A percentile compares a stretch with the other conserved stretches of the same genome.
These are phyloP conservation scores for Sialis lutaria DNA, from an alignment of 2,888 invertebrate genomes.

Conservation along the genomic window DNA sequence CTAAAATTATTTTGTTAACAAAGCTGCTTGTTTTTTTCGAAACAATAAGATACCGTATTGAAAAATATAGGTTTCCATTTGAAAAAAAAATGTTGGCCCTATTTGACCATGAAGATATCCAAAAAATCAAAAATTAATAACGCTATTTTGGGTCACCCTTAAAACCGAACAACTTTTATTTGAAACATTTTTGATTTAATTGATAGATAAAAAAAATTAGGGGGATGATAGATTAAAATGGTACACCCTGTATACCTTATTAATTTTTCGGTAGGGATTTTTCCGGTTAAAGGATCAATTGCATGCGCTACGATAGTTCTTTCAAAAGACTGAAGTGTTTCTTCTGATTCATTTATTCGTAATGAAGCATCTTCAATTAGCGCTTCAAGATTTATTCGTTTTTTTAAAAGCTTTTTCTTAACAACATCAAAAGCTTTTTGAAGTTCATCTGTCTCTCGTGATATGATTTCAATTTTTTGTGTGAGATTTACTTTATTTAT, in stretches of 20 bases:
- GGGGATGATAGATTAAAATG: background rate
- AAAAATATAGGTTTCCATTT: background rate
- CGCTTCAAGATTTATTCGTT: slow-evolving; percentile 28
- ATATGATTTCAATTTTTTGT: slow-evolving; percentile 31
- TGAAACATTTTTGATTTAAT: too few species aligned
- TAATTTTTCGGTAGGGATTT: slow-evolving; percentile 42
- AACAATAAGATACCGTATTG: background rate
- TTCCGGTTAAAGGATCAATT: slow-evolving; percentile 37
- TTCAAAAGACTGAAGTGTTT: slow-evolving; percentile 30
- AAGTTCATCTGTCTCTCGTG: slow-evolving; percentile 31
- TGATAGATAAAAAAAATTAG: background rate
- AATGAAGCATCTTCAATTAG: slow-evolving; percentile 37
- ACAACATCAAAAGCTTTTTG: slow-evolving; percentile 20
- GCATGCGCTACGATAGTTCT: slow-evolving; percentile 32
- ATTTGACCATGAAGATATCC: too few species aligned
- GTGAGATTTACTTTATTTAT: slow-evolving; percentile 10
- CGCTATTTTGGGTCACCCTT: too few species aligned
- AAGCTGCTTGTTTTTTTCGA: background rate
- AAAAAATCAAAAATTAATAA: too few species aligned
- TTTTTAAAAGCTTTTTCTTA: slow-evolving; percentile 21
- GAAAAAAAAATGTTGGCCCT: too few species aligned
- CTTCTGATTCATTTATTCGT: slow-evolving; percentile 30
- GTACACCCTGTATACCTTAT: too few species aligned
- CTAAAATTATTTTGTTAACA: too few species aligned
- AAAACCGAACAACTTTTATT: too few species aligned